These are phyloP conservation scores for Xestia xanthographa DNA, from an alignment of 2,888 invertebrate species.

Conservation along the genomic window DNA sequence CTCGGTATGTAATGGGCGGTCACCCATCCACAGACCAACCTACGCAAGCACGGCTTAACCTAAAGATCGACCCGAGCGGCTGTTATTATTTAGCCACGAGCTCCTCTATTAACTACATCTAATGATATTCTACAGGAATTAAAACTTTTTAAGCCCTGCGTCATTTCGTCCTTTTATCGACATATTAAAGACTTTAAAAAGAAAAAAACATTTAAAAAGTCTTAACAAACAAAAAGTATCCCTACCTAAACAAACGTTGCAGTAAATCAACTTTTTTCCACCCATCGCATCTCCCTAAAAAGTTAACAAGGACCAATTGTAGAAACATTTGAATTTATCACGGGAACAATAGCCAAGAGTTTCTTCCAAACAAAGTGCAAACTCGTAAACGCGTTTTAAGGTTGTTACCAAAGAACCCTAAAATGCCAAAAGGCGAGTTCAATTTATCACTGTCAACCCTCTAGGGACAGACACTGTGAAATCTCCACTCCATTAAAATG, in stretches of 20 bases:
- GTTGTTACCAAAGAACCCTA: constrained; percentile 71
- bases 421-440: constrained; percentile 78
- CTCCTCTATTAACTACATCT: too few relatives aligned
- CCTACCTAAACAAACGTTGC: neutral
- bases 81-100: too few relatives aligned
- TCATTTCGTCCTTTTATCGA: neutral
- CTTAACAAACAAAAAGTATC: neutral
- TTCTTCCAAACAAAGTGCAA: constrained; percentile 58
- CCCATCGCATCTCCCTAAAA: constrained; percentile 45
- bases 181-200: neutral
- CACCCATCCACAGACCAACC: too few relatives aligned
- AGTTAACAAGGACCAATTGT: constrained; percentile 57
- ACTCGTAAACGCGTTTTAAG: constrained; percentile 70
- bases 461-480: constrained; percentile 82
- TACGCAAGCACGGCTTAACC: too few relatives aligned
- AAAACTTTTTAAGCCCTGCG: neutral
- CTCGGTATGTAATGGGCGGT: too few relatives aligned
- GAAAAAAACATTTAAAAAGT: neutral
- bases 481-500: constrained; percentile 82
- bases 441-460: constrained; percentile 84
- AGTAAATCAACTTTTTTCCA: constrained; percentile 17
- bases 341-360: constrained; percentile 61
- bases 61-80: too few relatives aligned
- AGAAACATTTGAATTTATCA: constrained; percentile 63
- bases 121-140: neutral